phyloP scores from a whole-genome alignment of 1,140 invertebrate genomes.

The Caenorhabditis tropicalis region DNA sequence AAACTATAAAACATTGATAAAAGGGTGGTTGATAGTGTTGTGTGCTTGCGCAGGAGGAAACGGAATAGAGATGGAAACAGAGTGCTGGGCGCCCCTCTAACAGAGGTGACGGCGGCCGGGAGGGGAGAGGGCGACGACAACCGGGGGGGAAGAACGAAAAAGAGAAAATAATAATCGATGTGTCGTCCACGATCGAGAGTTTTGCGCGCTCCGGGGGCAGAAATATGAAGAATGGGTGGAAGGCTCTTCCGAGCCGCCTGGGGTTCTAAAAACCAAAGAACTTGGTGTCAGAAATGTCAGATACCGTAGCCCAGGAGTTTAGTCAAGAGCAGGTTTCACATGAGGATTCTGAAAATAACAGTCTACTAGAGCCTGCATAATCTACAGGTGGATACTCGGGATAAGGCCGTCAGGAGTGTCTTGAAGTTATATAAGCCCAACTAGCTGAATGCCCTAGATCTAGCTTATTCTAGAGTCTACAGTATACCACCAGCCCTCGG shows the following conservation, averaged over 20 bases:
- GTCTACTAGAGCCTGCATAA: no score
- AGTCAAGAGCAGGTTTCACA: no score
- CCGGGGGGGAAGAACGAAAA: not conserved
- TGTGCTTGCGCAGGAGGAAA: not conserved
- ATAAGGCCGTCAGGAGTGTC: no score
- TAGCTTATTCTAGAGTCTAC: no score
- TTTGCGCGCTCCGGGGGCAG: not conserved
- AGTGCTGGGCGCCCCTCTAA: not conserved
- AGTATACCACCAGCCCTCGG: no score
- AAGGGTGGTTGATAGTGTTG: not conserved
- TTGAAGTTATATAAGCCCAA: no score
- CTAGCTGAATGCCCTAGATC: no score
- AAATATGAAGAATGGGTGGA: not conserved
- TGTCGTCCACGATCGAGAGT: not conserved
- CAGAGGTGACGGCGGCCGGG: not conserved
- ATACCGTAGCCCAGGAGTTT: no score
- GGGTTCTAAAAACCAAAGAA: no score
- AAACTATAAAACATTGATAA: constrained; percentile 43
- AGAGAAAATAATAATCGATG: not conserved
- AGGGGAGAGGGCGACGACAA: not conserved
- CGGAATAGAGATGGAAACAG: not conserved
- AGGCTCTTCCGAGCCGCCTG: not conserved
- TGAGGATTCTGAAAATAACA: no score
- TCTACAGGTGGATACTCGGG: no score
- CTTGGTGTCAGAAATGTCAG: no score